Conservation (phyloP, 2,113 vertebrate species). For the Solea solea region DNA sequence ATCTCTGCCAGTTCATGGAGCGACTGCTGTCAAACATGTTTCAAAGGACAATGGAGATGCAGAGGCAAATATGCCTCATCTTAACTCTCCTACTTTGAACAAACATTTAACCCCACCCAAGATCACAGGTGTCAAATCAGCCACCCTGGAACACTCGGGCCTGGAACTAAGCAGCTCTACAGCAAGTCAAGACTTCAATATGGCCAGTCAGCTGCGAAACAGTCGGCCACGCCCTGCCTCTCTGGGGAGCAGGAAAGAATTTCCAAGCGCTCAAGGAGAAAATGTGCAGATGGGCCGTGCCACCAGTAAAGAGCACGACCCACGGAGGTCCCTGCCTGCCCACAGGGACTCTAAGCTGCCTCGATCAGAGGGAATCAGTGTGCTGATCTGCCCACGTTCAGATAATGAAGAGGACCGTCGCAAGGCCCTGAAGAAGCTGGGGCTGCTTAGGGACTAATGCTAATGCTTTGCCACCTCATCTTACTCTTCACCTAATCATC, state of each 20-base stretch:
- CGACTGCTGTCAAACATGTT: slow-evolving; percentile 6
- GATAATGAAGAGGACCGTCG: slow-evolving; percentile 79
- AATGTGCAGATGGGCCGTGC: background rate
- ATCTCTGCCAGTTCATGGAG: background rate
- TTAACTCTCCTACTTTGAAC: slow-evolving; percentile 6
- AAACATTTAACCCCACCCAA: slow-evolving; percentile 40
- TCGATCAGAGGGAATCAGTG: slow-evolving; percentile 85
- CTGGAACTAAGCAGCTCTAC: slow-evolving; percentile 79
- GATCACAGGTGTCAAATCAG: slow-evolving; percentile 80
- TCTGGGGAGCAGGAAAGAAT: slow-evolving; percentile 81
- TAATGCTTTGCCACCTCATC: too few species aligned
- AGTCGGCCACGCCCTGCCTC: slow-evolving; percentile 81
- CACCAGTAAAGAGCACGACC: slow-evolving; percentile 45
- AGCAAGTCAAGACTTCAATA: slow-evolving; percentile 1
- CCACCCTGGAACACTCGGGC: slow-evolving; percentile 83
- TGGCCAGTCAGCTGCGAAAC: slow-evolving; percentile 66
- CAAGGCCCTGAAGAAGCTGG: slow-evolving; percentile 89
- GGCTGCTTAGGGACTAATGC: slow-evolving; percentile 87
- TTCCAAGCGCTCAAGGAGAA: slow-evolving; percentile 57
- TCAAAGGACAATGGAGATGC: background rate
- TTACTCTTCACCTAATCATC: too few species aligned
- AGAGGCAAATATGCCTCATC: background rate
- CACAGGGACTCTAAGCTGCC: slow-evolving; percentile 70
- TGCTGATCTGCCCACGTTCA: slow-evolving; percentile 86
- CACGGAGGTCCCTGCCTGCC: slow-evolving; percentile 44